Evolutionary conservation across 2,888 invertebrate genomes (phyloP), one percentile per base, ranked within the genome.

Genomic region (Deroplatys truncata): DNA sequence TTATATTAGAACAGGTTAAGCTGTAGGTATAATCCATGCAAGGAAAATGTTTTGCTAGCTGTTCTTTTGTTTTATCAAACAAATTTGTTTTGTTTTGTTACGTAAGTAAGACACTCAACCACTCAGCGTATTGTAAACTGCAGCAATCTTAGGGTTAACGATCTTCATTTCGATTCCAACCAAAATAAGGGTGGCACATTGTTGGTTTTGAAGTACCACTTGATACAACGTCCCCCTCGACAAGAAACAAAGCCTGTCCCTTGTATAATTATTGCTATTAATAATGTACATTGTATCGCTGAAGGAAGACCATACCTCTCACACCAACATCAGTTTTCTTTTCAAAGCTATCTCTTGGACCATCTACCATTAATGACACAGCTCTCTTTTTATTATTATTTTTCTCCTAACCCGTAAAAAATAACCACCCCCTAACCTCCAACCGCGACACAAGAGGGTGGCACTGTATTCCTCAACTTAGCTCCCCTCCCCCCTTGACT

Each of bases 311-410:
- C 56, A 72, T 25, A 72, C 25, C 56, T 20, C 56, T 72, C 56
- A 20, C 56, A 72, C 56, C 56, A 72, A 16, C 56, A 72, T 72
- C 56, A 16, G 56, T 72, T 72, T 72, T 72, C 85, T 35, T 85
- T 85, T 85, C 28, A 31, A 86, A 86, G 28, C 49, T 49, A 86
- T 28, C 86, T 86, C 86, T 86, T 86, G 86, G 56, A n/a, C 86
- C 56, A 56, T 86, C 86, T 56, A 86, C 28, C 86, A 86, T 86
- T 86, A 86, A 86, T 86, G 86, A 56, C 56, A 56, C 10, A 86
- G 28, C 56, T 56, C 28, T 86, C 28, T 86, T 86, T 56, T 86
- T 86, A 85, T 72, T 72, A 72, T 72, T 56, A 56, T 56, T 56
- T 72, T 72, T 25, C 56, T 72, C 25, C 56, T 72, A 72, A 72